These are phyloP conservation scores for Saccopteryx leptura DNA, from an alignment of 2,113 vertebrate genomes.

Conservation along the genomic window DNA sequence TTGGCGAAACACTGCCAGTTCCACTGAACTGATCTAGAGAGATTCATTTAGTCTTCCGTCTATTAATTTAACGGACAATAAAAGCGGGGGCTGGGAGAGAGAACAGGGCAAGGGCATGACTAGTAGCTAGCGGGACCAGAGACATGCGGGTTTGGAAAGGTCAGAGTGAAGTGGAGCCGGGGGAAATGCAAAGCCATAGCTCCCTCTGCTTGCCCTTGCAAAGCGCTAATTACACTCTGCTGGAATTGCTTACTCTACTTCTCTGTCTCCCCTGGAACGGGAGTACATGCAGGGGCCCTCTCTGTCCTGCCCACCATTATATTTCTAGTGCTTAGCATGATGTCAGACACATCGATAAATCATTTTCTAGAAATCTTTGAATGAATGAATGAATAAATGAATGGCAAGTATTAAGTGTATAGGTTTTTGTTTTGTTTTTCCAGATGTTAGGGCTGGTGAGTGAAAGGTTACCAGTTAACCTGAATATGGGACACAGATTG, in stretches of 20 bases:
- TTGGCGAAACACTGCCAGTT: slow-evolving; percentile 30
- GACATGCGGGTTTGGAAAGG: not conserved
- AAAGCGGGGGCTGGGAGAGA: not conserved
- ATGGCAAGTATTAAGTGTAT: not conserved
- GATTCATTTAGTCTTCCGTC: not conserved
- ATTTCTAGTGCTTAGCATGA: not conserved
- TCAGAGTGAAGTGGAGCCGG: not conserved
- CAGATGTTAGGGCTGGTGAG: not conserved
- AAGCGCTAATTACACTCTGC: not conserved
- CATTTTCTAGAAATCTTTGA: not conserved
- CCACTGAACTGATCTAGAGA: slow-evolving; percentile 13
- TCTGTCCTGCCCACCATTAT: not conserved
- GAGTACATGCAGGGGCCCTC: accelerated
- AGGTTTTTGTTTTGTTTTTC: not conserved
- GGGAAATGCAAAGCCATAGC: not conserved
- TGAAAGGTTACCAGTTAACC: not conserved
- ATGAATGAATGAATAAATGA: not conserved
- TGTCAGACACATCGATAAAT: not conserved
- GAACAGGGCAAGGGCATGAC: not conserved
- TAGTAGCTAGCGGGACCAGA: not conserved
- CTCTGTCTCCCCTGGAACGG: not conserved
- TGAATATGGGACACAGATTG: not conserved
- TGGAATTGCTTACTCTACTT: not conserved
- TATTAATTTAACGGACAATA: slow-evolving; percentile 57
- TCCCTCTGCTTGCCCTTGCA: not conserved